Base-by-base conservation (phyloP, 2,888 invertebrate species). In the Oscheius sp. region DNA sequence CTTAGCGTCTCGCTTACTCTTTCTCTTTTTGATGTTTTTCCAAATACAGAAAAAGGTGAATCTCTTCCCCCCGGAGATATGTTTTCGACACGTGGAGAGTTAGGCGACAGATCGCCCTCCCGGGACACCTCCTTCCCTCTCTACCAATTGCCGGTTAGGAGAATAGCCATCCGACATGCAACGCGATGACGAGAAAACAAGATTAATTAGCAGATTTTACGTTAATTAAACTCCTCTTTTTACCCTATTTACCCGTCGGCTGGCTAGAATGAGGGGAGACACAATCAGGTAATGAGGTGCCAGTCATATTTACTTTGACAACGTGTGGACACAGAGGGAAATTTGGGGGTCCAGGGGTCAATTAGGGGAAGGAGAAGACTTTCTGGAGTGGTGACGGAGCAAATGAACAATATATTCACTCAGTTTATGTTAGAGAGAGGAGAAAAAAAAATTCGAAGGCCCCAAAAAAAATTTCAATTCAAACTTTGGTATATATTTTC, bases 211-310 rank as follows among this genome's bases (percentile, higher is more conserved):
- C 14, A 41, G 44, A 54, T 54, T 54, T 54, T 20, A 33, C 24
- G n/a, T n/a, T n/a, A n/a, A n/a, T n/a, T n/a, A n/a, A n/a, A n/a
- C n/a, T n/a, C n/a, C n/a, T n/a, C n/a, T n/a, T n/a, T n/a, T n/a
- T n/a, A n/a, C n/a, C n/a, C n/a, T n/a, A n/a, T 20, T 47, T 12
- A 6, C 47, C 4, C 22, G 3, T 20, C 24, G 20, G n/a, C 22
- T 5, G 6, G 47, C 12, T 3, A 9, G 24, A 17, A 24, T 8
- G 26, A 14, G n/a, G 26, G 44, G 17, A 14, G 33, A n/a, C 38
- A 59, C 59, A 38, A 59, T 59, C 59, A 59, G 44, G 59, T 59
- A 59, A 59, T 59, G 59, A 59, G 59, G 59, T 14, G 54, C 8
- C 36, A n/a, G 30, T 32, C 36, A 12, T 51, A 32, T 54, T 54